phyloP scores from a whole-genome alignment of 2,888 invertebrate genomes.

The Plagiodera versicolora region DNA sequence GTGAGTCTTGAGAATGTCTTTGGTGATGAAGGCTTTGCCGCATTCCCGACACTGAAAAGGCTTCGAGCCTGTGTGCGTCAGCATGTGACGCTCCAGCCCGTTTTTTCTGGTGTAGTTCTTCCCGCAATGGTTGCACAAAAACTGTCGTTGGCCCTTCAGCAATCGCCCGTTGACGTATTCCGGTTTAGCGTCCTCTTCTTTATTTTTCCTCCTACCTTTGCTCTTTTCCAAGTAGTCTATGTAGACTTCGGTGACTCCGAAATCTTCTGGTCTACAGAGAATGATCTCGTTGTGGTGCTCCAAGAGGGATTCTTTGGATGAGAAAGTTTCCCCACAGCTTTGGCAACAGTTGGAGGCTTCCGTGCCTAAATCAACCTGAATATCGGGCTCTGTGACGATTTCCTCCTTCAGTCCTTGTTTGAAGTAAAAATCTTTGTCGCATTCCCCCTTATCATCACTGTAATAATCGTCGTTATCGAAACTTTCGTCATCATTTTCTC shows the following conservation, averaged over 20 bases:
- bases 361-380: constrained; percentile 18
- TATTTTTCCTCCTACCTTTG: constrained; percentile 16
- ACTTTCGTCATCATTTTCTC: constrained; percentile 12
- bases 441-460: constrained; percentile 25
- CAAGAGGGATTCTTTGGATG: constrained; percentile 13
- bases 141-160: constrained; percentile 31
- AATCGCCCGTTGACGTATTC: constrained; percentile 28
- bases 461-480: constrained; percentile 11
- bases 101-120: constrained; percentile 35
- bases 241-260: constrained; percentile 12
- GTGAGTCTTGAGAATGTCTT: constrained; percentile 34
- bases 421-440: constrained; percentile 17
- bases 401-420: constrained; percentile 26
- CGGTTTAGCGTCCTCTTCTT: constrained; percentile 18
- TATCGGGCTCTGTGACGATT: constrained; percentile 25
- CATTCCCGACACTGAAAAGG: constrained; percentile 34
- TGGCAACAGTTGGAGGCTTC: constrained; percentile 21
- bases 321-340: constrained; percentile 27
- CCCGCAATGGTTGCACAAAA: constrained; percentile 31
- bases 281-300: constrained; percentile 27
- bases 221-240: constrained; percentile 27
- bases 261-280: constrained; percentile 22
- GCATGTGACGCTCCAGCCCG: constrained; percentile 31
- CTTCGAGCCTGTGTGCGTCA: constrained; percentile 33
- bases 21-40: constrained; percentile 32